Conservation (phyloP, 2,113 vertebrate species). For the Corythornis cristatus region DNA sequence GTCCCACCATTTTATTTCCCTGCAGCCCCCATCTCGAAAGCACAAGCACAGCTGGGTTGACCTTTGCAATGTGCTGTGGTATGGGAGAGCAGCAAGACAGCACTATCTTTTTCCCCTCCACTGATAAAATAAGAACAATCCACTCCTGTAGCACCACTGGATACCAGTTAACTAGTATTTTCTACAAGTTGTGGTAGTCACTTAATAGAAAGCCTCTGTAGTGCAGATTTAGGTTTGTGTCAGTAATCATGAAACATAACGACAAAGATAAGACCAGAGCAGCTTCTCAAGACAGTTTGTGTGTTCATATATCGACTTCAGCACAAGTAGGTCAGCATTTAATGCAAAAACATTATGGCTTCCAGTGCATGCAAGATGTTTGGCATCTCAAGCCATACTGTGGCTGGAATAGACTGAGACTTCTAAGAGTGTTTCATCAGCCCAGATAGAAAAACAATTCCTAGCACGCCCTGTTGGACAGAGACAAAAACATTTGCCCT, state of each 20-base stretch:
- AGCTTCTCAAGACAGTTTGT: background rate
- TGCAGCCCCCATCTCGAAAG: background rate
- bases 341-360: background rate
- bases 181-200: background rate
- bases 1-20: background rate
- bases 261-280: background rate
- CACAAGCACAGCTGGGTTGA: background rate
- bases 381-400: background rate
- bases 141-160: background rate
- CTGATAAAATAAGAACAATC: background rate
- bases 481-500: background rate
- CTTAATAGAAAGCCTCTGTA: background rate
- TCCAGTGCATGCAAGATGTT: background rate
- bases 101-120: background rate
- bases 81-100: background rate
- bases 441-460: background rate
- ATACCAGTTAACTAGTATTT: background rate
- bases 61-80: background rate
- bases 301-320: background rate
- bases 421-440: background rate
- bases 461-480: background rate
- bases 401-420: background rate
- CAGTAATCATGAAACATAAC: background rate
- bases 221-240: background rate
- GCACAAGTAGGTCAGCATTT: background rate